phyloP scores from a whole-genome alignment of 2,113 vertebrate genomes.

The Corythornis cristatus region DNA sequence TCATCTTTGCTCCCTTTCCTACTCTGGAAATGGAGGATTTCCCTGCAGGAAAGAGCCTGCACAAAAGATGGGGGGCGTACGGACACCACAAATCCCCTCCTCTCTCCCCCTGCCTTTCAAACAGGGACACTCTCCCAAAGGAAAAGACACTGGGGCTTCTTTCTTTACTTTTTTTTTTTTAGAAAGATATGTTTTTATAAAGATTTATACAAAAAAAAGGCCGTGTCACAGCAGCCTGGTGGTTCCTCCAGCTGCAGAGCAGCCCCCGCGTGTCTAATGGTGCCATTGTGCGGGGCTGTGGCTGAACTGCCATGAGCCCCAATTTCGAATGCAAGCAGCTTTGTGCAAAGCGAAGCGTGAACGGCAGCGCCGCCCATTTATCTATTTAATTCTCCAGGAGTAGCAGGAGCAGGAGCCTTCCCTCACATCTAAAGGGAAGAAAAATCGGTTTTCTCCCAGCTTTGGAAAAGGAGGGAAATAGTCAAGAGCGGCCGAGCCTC shows the following conservation, averaged over 20 bases:
- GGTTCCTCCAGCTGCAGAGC: slow-evolving; percentile 53
- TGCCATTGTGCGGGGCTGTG: slow-evolving; percentile 36
- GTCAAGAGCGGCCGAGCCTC: neutral
- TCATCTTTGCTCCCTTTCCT: neutral
- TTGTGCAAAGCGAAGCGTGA: slow-evolving; percentile 70
- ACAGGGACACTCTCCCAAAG: neutral
- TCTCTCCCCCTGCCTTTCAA: neutral
- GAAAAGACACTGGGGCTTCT: neutral
- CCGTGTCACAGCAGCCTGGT: neutral
- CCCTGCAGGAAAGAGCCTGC: neutral
- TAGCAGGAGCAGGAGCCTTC: slow-evolving; percentile 4
- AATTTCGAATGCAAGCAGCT: slow-evolving; percentile 48
- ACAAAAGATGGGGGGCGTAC: accelerated
- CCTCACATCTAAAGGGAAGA: slow-evolving; percentile 17
- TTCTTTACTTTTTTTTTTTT: neutral
- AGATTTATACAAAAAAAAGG: neutral
- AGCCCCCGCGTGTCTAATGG: slow-evolving; percentile 62
- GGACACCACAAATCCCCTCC: neutral
- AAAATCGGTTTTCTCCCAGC: slow-evolving; percentile 41
- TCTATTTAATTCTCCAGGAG: slow-evolving; percentile 69
- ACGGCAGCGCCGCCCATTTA: slow-evolving; percentile 66
- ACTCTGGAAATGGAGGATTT: neutral
- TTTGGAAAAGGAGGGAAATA: slow-evolving; percentile 36
- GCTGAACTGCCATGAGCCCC: slow-evolving; percentile 33
- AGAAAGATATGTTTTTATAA: neutral